Percentiles rank a stretch among this genome's conserved stretches.
phyloP scores from a whole-genome alignment of 35 echinoderm and acorn worm species.

The Chiridota heheva region DNA sequence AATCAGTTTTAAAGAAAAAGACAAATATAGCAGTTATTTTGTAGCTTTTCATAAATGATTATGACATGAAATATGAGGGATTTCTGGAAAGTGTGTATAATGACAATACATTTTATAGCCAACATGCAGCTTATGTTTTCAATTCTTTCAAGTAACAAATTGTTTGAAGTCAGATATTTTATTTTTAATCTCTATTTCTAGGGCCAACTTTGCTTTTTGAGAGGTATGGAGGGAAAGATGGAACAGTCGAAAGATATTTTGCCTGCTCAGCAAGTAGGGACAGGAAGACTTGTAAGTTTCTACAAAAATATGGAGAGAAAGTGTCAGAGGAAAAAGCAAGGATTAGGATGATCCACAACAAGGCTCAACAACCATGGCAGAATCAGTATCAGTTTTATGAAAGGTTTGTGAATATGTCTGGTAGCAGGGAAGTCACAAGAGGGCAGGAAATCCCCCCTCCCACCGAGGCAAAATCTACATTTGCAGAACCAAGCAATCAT shows the following conservation, averaged over 20 bases:
- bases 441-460: too few species aligned
- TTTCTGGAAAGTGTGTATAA: too few species aligned
- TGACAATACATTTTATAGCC: too few species aligned
- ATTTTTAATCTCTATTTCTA: too few species aligned
- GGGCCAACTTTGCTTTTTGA: conserved; percentile 94
- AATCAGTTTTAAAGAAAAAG: too few species aligned
- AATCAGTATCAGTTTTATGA: conserved; percentile 41
- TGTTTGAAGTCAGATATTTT: too few species aligned
- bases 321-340: conserved; percentile 32
- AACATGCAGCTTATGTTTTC: too few species aligned
- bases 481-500: background rate
- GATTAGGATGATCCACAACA: conserved; percentile 50
- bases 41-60: too few species aligned
- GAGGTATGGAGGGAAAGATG: conserved; percentile 33
- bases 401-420: conserved; percentile 10
- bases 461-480: background rate
- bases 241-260: conserved; percentile 46
- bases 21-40: too few species aligned
- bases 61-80: too few species aligned
- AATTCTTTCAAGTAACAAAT: too few species aligned
- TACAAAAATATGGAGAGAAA: conserved; percentile 45
- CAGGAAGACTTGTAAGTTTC: conserved; percentile 76
- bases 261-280: conserved; percentile 92
- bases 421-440: background rate
- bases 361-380: conserved; percentile 46